Conservation (phyloP, 2,888 invertebrate genomes). For the Limenitis arthemis region DNA sequence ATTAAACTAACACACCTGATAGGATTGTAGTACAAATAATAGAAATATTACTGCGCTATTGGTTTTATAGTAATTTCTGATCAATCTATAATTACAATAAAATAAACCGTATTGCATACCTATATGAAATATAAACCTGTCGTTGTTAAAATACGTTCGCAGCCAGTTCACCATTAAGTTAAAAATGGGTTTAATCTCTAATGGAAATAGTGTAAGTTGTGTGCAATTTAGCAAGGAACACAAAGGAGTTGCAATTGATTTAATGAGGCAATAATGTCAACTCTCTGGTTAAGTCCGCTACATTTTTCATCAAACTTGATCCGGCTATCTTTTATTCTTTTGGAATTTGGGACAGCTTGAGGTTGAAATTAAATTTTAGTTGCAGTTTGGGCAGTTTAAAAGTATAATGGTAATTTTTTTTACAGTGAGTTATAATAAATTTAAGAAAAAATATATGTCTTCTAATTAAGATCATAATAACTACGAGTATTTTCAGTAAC, state of each 20-base stretch:
- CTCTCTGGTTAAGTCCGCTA: conserved; percentile 16
- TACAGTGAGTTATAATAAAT: not conserved
- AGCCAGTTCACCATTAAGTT: conserved; percentile 59
- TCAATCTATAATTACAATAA: too few relatives aligned
- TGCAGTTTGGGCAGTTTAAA: not conserved
- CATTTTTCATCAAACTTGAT: conserved; percentile 17
- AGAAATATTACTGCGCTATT: too few relatives aligned
- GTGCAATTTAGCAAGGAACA: conserved; percentile 46
- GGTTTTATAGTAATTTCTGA: too few relatives aligned
- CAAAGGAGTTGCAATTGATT: conserved; percentile 48
- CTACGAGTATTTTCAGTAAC: conserved; percentile 43
- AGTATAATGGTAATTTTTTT: not conserved
- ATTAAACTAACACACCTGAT: too few relatives aligned
- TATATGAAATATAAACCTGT: too few relatives aligned
- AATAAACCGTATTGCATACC: too few relatives aligned
- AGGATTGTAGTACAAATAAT: too few relatives aligned
- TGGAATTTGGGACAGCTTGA: conserved; percentile 2
- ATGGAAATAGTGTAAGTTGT: conserved; percentile 67
- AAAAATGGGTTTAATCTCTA: conserved; percentile 71
- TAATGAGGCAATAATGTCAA: conserved; percentile 29
- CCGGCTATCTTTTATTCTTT: conserved; percentile 8
- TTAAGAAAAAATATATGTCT: not conserved
- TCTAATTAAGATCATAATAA: not conserved
- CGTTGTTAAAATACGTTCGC: conserved; percentile 56
- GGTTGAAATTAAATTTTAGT: not conserved